These are phyloP conservation scores for Caenorhabditis inopinata DNA, from an alignment of 1,140 invertebrate genomes.

Conservation along the genomic window DNA sequence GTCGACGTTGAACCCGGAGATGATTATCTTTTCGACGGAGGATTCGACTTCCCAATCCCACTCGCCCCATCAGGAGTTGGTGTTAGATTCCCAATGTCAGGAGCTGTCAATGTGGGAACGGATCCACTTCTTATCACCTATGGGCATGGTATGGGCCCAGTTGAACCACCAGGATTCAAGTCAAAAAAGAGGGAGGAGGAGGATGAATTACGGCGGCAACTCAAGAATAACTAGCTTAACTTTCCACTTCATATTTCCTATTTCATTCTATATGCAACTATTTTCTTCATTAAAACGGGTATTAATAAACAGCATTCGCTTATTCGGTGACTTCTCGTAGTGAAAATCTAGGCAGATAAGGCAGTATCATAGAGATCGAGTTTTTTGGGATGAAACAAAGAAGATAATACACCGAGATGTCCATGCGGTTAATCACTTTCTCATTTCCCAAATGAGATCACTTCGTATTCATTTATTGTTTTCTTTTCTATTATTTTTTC, in stretches of 20 bases:
- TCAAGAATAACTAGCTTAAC: background rate
- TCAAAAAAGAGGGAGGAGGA: slow-evolving; percentile 23
- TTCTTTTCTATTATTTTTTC: background rate
- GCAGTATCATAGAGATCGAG: background rate
- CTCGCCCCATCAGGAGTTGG: slow-evolving; percentile 51
- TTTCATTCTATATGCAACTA: background rate
- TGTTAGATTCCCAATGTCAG: slow-evolving; percentile 48
- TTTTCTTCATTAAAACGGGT: background rate
- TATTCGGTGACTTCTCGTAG: background rate
- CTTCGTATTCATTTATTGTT: background rate
- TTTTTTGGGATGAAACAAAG: background rate
- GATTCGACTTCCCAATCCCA: slow-evolving; percentile 52
- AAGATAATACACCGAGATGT: background rate
- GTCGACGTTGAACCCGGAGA: slow-evolving; percentile 54
- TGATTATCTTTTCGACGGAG: slow-evolving; percentile 52
- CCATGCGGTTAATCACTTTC: background rate
- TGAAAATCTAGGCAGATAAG: background rate
- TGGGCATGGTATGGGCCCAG: slow-evolving; percentile 54
- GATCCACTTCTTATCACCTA: slow-evolving; percentile 55
- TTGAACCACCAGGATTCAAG: slow-evolving; percentile 53
- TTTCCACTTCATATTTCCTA: background rate
- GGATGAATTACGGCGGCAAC: background rate
- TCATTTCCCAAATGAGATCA: background rate
- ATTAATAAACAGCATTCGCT: background rate
- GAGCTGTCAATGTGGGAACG: slow-evolving; percentile 52